Conservation (phyloP, 2,113 vertebrate genomes). For the Dissostichus mawsoni region DNA sequence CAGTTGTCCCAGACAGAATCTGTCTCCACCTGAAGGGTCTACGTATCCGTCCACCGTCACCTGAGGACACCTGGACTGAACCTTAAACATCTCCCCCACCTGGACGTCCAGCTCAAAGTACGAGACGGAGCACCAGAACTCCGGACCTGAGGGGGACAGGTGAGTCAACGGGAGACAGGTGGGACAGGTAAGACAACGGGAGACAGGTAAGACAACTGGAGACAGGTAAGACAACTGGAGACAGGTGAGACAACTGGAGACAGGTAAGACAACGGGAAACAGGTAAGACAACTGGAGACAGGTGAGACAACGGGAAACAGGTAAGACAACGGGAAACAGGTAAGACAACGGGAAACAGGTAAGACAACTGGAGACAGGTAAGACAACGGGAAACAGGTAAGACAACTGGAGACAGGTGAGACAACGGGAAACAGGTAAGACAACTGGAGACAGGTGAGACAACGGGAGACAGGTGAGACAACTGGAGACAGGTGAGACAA, state of each 20-base stretch:
- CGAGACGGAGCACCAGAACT: constrained; percentile 87
- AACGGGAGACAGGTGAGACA: no score
- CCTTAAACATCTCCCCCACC: constrained; percentile 89
- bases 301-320: not conserved
- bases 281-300: no score
- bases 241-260: no score
- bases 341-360: not conserved
- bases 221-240: no score
- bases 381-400: not conserved
- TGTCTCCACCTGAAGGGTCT: constrained; percentile 85
- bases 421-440: not conserved
- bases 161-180: not conserved
- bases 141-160: constrained; percentile 72
- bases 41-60: constrained; percentile 87
- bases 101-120: constrained; percentile 89
- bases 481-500: no score
- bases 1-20: constrained; percentile 85
- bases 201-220: no score
- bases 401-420: not conserved
- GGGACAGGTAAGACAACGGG: no score
- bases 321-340: not conserved
- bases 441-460: not conserved
- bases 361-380: not conserved
- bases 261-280: no score
- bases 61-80: constrained; percentile 83